Percentiles rank a stretch among this genome's conserved stretches.
Conservation (phyloP, 1,140 invertebrate genomes). For the Eueides isabella region DNA sequence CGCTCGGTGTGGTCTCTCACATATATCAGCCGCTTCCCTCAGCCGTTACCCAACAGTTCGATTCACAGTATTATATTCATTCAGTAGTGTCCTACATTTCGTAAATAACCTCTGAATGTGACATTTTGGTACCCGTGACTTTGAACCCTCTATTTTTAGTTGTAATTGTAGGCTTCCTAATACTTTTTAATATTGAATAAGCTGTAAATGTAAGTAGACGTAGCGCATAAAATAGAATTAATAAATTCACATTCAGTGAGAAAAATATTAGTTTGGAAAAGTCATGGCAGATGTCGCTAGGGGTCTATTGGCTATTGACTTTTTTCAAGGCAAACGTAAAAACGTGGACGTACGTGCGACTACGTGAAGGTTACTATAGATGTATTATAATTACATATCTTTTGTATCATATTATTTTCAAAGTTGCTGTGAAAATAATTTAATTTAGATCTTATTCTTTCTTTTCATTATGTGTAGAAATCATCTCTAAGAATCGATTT, state of each 20-base stretch:
- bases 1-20: conserved; percentile 21
- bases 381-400: conserved; percentile 32
- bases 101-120: conserved; percentile 31
- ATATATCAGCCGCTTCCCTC: conserved; percentile 18
- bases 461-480: not conserved
- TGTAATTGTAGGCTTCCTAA: not conserved
- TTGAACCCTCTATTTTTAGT: conserved; percentile 25
- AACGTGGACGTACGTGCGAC: conserved; percentile 42
- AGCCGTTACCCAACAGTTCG: conserved; percentile 16
- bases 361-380: conserved; percentile 47
- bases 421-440: conserved; percentile 46
- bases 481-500: not conserved
- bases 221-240: not conserved
- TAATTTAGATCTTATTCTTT: conserved; percentile 11
- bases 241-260: conserved; percentile 4
- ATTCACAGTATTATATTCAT: conserved; percentile 32
- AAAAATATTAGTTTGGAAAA: conserved; percentile 37
- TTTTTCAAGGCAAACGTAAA: conserved; percentile 48
- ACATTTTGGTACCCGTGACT: conserved; percentile 31
- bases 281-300: conserved; percentile 59
- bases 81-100: conserved; percentile 22
- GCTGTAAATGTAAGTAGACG: not conserved
- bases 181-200: not conserved
- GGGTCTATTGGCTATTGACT: conserved; percentile 52
- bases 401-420: conserved; percentile 37